These are phyloP conservation scores for Papilio protenor DNA, from an alignment of 2,888 invertebrate species.

Conservation along the genomic window DNA sequence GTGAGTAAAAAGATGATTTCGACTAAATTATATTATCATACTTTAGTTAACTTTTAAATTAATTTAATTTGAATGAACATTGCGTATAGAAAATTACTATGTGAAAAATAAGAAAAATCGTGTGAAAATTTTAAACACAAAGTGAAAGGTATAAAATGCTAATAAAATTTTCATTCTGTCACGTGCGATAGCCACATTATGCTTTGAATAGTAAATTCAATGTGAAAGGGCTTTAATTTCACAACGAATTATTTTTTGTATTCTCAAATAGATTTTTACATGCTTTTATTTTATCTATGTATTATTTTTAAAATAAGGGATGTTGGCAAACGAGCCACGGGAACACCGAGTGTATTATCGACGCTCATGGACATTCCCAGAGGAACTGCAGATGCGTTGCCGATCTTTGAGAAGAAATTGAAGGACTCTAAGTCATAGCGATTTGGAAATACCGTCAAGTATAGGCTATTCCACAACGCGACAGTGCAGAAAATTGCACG, in stretches of 20 bases:
- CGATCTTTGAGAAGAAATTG: no score
- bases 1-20: no score
- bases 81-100: neutral
- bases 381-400: no score
- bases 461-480: no score
- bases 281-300: neutral
- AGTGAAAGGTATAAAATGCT: slow-evolving; percentile 39
- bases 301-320: no score
- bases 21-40: no score
- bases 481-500: no score
- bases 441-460: no score
- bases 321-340: no score
- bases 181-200: slow-evolving; percentile 29
- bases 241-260: slow-evolving; percentile 15
- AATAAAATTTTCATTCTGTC: slow-evolving; percentile 39
- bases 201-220: slow-evolving; percentile 38
- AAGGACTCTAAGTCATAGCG: no score
- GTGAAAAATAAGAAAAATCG: slow-evolving; percentile 15
- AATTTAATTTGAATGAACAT: neutral
- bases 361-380: no score
- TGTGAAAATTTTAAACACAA: slow-evolving; percentile 30
- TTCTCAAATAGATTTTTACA: neutral
- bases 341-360: no score
- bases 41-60: neutral
- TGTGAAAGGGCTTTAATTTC: slow-evolving; percentile 37